phyloP scores from a whole-genome alignment of 2,888 invertebrate genomes.

The Nymphalis polychloros region DNA sequence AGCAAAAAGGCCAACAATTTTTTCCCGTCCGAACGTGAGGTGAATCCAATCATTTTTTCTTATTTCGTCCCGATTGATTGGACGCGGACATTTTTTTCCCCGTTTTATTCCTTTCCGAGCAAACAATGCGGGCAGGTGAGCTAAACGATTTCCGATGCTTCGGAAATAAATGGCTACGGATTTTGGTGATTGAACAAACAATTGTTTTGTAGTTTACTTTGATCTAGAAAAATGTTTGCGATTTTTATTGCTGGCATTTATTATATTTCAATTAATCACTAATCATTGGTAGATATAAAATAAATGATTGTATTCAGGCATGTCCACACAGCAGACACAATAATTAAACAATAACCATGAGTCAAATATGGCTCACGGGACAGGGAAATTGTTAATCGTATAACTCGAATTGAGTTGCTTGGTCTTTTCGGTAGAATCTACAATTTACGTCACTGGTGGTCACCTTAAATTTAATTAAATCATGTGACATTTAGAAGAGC shows the following conservation, averaged over 20 bases:
- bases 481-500: too few species aligned
- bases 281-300: too few species aligned
- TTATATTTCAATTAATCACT: too few species aligned
- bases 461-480: too few species aligned
- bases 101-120: slow-evolving; percentile 49
- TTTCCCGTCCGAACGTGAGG: slow-evolving; percentile 65
- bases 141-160: slow-evolving; percentile 54
- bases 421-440: too few species aligned
- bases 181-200: slow-evolving; percentile 13
- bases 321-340: too few species aligned
- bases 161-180: slow-evolving; percentile 33
- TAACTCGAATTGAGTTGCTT: too few species aligned
- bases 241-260: not conserved
- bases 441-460: too few species aligned
- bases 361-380: too few species aligned
- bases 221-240: not conserved
- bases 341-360: too few species aligned
- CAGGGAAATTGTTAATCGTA: too few species aligned
- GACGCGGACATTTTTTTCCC: slow-evolving; percentile 58
- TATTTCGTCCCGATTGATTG: slow-evolving; percentile 73
- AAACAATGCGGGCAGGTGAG: slow-evolving; percentile 66
- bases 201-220: slow-evolving; percentile 7
- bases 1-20: slow-evolving; percentile 61
- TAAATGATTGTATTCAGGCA: too few species aligned
- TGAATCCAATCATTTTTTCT: slow-evolving; percentile 74